phyloP scores from a whole-genome alignment of 2,888 invertebrate genomes.

The Aromia moschata region DNA sequence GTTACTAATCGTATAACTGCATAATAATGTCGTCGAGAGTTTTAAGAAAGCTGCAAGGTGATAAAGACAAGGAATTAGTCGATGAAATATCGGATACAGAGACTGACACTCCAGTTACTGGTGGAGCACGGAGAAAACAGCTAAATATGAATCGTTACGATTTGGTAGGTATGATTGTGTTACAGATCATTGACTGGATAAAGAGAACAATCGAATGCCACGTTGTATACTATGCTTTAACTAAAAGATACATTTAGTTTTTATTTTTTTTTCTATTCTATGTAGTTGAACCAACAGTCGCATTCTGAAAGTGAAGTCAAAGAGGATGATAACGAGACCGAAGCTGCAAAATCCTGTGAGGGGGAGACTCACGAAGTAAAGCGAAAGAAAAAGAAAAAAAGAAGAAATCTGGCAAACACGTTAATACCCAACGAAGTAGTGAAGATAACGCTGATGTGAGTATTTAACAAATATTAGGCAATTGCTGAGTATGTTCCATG shows the following conservation, averaged over 20 bases:
- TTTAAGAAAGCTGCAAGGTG: slow-evolving; percentile 72
- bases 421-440: slow-evolving; percentile 67
- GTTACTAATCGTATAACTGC: slow-evolving; percentile 9
- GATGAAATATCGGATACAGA: slow-evolving; percentile 67
- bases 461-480: slow-evolving; percentile 28
- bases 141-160: slow-evolving; percentile 75
- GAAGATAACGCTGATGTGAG: slow-evolving; percentile 72
- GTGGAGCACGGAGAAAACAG: slow-evolving; percentile 67
- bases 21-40: slow-evolving; percentile 71
- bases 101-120: slow-evolving; percentile 64
- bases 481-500: too few relatives aligned
- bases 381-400: slow-evolving; percentile 70
- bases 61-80: slow-evolving; percentile 65
- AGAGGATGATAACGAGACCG: slow-evolving; percentile 74
- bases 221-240: too few relatives aligned
- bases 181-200: too few relatives aligned
- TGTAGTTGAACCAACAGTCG: slow-evolving; percentile 72
- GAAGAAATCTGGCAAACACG: slow-evolving; percentile 68
- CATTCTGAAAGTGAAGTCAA: slow-evolving; percentile 76
- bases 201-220: too few relatives aligned
- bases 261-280: slow-evolving; percentile 11
- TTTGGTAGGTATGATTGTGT: slow-evolving; percentile 71
- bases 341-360: slow-evolving; percentile 67
- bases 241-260: too few relatives aligned
- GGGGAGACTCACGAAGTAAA: slow-evolving; percentile 64